Percentiles rank a stretch among this genome's conserved stretches.
Evolutionary conservation across 2,797 vertebrate genomes (phyloP).

Genomic region (Coendou prehensilis): DNA sequence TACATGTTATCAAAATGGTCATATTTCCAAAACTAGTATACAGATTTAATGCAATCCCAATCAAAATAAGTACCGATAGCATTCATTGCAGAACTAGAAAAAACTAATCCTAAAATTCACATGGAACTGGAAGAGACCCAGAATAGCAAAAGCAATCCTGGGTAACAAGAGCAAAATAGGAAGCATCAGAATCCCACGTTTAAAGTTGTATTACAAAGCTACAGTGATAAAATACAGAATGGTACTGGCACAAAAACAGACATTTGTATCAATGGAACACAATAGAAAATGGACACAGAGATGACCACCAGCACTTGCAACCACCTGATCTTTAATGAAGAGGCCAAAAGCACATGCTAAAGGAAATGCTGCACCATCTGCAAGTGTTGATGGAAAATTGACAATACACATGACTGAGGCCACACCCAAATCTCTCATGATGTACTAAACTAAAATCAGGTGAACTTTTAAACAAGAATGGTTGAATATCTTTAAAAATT

Average conservation of each 20-base stretch:
- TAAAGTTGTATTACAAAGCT: background rate
- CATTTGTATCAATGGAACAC: background rate
- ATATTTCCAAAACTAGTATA: background rate
- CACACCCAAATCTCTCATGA: background rate
- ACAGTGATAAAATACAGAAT: background rate
- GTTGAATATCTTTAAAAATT: background rate
- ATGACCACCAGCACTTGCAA: accelerated
- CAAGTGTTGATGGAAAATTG: background rate
- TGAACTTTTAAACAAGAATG: background rate
- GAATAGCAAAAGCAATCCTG: background rate
- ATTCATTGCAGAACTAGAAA: background rate
- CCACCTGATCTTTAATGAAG: no score
- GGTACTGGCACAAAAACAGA: background rate
- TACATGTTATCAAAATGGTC: background rate
- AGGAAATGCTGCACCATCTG: background rate
- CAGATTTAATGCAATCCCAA: background rate
- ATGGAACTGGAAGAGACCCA: background rate
- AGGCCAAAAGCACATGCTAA: background rate
- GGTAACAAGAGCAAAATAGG: background rate
- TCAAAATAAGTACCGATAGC: background rate
- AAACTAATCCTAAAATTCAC: background rate
- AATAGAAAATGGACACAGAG: background rate
- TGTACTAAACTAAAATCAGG: background rate
- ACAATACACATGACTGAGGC: background rate
- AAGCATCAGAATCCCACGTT: no score